Evolutionary conservation across 2,113 vertebrate species (phyloP).

Genomic region (Oxyruncus cristatus): DNA sequence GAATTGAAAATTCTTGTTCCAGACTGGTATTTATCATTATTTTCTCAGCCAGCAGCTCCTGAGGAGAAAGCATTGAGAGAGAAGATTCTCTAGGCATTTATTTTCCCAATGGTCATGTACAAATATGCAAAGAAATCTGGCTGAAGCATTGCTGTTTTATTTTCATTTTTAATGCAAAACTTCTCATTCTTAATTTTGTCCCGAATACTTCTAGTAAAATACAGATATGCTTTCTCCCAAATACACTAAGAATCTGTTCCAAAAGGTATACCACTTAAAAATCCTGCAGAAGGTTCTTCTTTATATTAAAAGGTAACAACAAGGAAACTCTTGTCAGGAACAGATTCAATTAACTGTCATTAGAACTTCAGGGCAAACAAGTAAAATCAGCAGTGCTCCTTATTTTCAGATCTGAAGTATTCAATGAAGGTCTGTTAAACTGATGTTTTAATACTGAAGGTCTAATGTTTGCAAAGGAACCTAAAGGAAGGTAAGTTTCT

Average conservation of each 20-base stretch:
- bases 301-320: not conserved
- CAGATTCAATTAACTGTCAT: not conserved
- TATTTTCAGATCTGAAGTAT: not conserved
- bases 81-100: not conserved
- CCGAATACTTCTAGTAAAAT: not conserved
- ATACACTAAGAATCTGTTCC: not conserved
- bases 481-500: not conserved
- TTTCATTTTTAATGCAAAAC: not conserved
- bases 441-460: not conserved
- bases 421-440: not conserved
- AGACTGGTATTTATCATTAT: not conserved
- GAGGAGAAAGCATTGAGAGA: not conserved
- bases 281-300: not conserved
- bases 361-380: not conserved
- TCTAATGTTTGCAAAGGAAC: not conserved
- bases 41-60: not conserved
- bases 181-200: not conserved
- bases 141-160: not conserved
- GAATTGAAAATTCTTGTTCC: not conserved
- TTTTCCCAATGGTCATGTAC: not conserved
- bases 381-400: not conserved
- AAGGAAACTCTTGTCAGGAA: not conserved
- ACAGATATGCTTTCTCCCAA: not conserved
- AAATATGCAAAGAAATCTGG: not conserved
- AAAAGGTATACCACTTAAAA: not conserved